Conservation (phyloP, 1,140 invertebrate genomes). For the Drosophila hydei region DNA sequence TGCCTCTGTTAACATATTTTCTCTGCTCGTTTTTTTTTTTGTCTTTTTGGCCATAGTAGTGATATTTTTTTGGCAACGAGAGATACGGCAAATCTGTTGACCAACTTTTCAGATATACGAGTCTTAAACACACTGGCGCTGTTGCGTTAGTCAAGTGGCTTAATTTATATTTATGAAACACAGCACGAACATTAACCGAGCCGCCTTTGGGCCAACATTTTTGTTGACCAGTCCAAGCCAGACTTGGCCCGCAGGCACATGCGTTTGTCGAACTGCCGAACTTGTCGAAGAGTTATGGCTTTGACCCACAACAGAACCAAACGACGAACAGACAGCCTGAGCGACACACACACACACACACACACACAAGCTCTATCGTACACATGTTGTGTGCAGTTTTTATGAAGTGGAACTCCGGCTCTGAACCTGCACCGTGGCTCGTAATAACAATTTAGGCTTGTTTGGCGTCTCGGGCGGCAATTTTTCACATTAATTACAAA, state of each 20-base stretch:
- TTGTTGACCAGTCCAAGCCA: slow-evolving; percentile 12
- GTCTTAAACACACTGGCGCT: slow-evolving; percentile 36
- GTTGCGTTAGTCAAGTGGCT: slow-evolving; percentile 76
- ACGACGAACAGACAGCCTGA: slow-evolving; percentile 20
- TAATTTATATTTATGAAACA: slow-evolving; percentile 81
- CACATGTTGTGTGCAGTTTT: slow-evolving; percentile 41
- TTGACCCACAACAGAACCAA: slow-evolving; percentile 68
- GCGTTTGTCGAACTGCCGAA: slow-evolving; percentile 60
- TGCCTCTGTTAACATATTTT: slow-evolving; percentile 35
- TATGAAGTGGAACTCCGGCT: slow-evolving; percentile 49
- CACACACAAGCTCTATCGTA: slow-evolving; percentile 1
- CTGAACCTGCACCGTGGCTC: slow-evolving; percentile 52
- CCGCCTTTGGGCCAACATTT: slow-evolving; percentile 35
- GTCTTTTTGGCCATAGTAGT: slow-evolving; percentile 10
- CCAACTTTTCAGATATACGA: slow-evolving; percentile 59
- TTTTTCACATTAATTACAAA: slow-evolving; percentile 83
- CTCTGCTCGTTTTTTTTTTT: background rate
- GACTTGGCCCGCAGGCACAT: slow-evolving; percentile 40
- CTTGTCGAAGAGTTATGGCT: slow-evolving; percentile 78
- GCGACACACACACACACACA: slow-evolving; percentile 36
- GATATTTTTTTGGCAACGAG: slow-evolving; percentile 8
- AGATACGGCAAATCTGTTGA: slow-evolving; percentile 46
- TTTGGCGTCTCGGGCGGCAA: slow-evolving; percentile 70
- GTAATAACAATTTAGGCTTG: slow-evolving; percentile 83
- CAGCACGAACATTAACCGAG: slow-evolving; percentile 52